Evolutionary conservation across 2,797 vertebrate genomes (phyloP), one percentile per base, ranked within the genome.

Genomic region (Sebastes cheni): DNA sequence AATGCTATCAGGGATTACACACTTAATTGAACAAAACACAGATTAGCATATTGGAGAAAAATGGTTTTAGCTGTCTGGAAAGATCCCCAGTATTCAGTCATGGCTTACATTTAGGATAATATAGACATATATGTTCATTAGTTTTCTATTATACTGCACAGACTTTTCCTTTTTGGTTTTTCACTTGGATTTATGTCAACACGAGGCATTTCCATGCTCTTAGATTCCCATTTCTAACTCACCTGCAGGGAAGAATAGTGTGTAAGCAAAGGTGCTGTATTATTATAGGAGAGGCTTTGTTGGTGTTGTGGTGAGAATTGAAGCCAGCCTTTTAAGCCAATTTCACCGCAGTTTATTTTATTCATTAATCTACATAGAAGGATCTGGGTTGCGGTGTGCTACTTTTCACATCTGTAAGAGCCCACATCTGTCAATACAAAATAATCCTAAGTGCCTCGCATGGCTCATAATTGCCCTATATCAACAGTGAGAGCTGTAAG

Each of bases 361-460:
- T 30, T 72, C 22, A 25, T 23, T 23, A 18, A 52, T 60, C 62
- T 50, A 50, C 54, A 29, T 42, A 23, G 39, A 69, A 50, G 65
- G 61, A 72, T 83, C 73, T 80, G 72, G 77, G 79, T 73, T 72
- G 75, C 5, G 13, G 72, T 83, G 86, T 79, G 23, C 59, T 80
- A 54, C 69, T 68, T 50, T 84, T 60, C 56, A 74, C 78, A 75
- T 67, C 71, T 75, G 50, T 72, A 74, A 70, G 68, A 69, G 70
- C 78, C 69, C 79, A 74, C 56, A 83, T 79, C 77, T 75, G 74
- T 90, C 75, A 76, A n/a, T 79, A 91, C 39, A 82, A 73, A 79
- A 77, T 68, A 88, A 90, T 81, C 92, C 86, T 88, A 96, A 96
- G 94, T 95, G 94, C 94, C 95, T 95, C 82, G 82, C 85, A 86